Conservation (phyloP, 2,113 vertebrate genomes). For the Taurulus bubalis region DNA sequence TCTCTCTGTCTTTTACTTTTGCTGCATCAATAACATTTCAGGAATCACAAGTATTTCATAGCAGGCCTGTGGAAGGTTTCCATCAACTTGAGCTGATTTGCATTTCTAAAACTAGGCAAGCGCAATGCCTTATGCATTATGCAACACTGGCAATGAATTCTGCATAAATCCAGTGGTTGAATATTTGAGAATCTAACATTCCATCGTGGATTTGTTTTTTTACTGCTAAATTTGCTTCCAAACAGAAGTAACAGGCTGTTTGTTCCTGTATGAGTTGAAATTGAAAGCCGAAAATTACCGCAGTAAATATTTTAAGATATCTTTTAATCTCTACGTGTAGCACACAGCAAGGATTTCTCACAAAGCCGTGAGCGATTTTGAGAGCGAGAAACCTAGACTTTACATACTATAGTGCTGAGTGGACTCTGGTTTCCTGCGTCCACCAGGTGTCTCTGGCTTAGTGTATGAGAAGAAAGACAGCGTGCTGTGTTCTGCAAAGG, state of each 20-base stretch:
- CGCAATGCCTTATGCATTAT: conserved; percentile 78
- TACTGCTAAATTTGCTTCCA: conserved; percentile 35
- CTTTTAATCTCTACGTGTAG: neutral
- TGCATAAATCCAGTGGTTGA: conserved; percentile 66
- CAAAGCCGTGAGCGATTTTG: neutral
- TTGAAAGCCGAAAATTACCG: conserved; percentile 23
- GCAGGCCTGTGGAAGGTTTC: conserved; percentile 59
- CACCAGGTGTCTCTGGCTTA: neutral
- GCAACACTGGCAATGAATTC: conserved; percentile 60
- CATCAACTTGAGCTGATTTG: conserved; percentile 75
- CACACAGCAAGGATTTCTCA: neutral
- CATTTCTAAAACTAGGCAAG: conserved; percentile 74
- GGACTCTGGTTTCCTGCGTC: neutral
- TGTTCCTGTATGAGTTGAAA: conserved; percentile 20
- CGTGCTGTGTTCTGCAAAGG: conserved; percentile 4
- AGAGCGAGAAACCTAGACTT: neutral
- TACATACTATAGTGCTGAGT: neutral
- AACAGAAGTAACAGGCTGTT: conserved; percentile 19
- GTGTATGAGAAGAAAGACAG: conserved; percentile 33
- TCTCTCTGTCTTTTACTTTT: conserved; percentile 24
- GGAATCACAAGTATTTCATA: conserved; percentile 73
- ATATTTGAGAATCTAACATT: conserved; percentile 58
- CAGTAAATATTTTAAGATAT: conserved; percentile 12
- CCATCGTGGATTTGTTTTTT: conserved; percentile 48
- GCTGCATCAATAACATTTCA: conserved; percentile 66